phyloP scores from a whole-genome alignment of 2,113 vertebrate species.

The Electrona antarctica region DNA sequence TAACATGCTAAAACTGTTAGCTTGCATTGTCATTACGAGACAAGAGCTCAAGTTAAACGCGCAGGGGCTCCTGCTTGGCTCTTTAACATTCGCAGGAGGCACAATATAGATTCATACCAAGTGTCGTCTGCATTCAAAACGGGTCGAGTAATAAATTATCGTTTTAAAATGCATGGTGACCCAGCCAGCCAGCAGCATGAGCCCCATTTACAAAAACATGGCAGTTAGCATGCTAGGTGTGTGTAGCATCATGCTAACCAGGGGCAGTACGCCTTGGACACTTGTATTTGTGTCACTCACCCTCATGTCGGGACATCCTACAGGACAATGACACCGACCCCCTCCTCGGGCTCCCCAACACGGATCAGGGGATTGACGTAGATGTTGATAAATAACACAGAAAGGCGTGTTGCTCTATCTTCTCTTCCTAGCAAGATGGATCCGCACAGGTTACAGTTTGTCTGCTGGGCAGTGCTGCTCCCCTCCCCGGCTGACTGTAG shows the following conservation, averaged over 20 bases:
- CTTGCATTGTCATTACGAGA: too few relatives aligned
- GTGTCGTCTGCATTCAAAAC: background rate
- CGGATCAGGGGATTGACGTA: constrained; percentile 61
- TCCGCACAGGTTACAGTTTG: constrained; percentile 80
- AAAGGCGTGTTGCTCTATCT: constrained; percentile 68
- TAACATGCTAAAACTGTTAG: too few relatives aligned
- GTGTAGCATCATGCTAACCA: constrained; percentile 49
- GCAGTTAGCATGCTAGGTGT: constrained; percentile 51
- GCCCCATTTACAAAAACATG: constrained; percentile 59
- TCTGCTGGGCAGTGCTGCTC: constrained; percentile 56
- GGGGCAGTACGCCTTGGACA: constrained; percentile 48
- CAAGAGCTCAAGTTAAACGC: too few relatives aligned
- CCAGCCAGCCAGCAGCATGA: constrained; percentile 35
- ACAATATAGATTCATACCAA: too few relatives aligned
- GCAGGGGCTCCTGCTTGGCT: too few relatives aligned
- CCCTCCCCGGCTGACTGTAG: constrained; percentile 71
- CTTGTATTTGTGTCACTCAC: constrained; percentile 75
- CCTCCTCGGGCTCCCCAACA: constrained; percentile 76
- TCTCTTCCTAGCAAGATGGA: constrained; percentile 79
- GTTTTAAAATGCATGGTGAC: constrained; percentile 40
- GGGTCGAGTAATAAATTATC: constrained; percentile 2
- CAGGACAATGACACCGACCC: constrained; percentile 77
- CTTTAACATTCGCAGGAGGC: too few relatives aligned
- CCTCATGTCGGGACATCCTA: constrained; percentile 94
- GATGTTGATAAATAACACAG: constrained; percentile 66